Percentiles rank a stretch among this genome's conserved stretches.
These are phyloP conservation scores for Nowickia ferox DNA, from an alignment of 2,888 invertebrate species.

Conservation along the genomic window DNA sequence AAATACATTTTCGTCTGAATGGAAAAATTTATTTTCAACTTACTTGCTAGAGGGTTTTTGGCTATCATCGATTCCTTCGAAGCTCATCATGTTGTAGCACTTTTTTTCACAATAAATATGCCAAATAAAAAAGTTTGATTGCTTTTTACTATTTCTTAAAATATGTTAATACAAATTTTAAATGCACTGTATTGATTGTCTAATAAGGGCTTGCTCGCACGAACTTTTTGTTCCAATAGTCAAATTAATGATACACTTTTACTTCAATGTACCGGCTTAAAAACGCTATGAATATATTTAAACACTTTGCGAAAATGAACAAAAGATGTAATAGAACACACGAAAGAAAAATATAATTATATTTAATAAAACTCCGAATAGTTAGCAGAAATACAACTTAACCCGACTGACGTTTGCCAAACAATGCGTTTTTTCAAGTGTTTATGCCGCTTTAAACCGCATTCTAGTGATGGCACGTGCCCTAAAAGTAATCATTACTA, in stretches of 20 bases:
- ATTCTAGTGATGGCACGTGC: constrained; percentile 63
- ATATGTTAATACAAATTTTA: constrained; percentile 43
- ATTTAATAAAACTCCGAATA: constrained; percentile 22
- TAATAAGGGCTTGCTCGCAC: constrained; percentile 25
- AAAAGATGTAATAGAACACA: constrained; percentile 32
- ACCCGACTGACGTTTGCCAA: constrained; percentile 66
- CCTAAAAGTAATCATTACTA: constrained; percentile 42
- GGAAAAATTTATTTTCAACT: constrained; percentile 75
- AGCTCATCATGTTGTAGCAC: constrained; percentile 76
- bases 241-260: constrained; percentile 54
- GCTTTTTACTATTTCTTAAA: constrained; percentile 36
- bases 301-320: constrained; percentile 40
- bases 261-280: constrained; percentile 46
- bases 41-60: constrained; percentile 87
- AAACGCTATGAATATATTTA: constrained; percentile 10
- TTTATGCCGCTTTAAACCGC: constrained; percentile 67
- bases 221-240: constrained; percentile 6
- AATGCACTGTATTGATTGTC: constrained; percentile 49
- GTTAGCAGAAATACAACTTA: constrained; percentile 43
- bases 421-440: constrained; percentile 66
- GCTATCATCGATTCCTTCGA: constrained; percentile 82
- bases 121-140: constrained; percentile 10
- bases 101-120: constrained; percentile 43
- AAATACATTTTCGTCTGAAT: background rate
- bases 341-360: constrained; percentile 39